A percentile compares a stretch with the other conserved stretches of the same genome.
Conservation (phyloP, 2,113 vertebrate genomes). For the Phyllostomus hastatus region DNA sequence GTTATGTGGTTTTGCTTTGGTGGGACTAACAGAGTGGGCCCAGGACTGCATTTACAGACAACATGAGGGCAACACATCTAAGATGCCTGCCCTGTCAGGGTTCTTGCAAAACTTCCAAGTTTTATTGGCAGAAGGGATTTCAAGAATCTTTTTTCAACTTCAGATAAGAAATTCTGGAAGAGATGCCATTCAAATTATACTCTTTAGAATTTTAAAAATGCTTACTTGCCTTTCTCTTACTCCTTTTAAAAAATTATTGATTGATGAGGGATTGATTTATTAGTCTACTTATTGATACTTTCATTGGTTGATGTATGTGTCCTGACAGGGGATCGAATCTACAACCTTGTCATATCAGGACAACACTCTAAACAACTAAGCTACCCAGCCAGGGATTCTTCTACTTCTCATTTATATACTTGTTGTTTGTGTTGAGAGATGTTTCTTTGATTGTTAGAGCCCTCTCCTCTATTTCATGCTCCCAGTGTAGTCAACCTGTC, state of each 20-base stretch:
- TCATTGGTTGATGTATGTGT: too few relatives aligned
- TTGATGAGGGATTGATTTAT: too few relatives aligned
- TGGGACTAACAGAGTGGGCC: background rate
- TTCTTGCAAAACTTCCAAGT: background rate
- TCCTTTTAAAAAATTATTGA: background rate
- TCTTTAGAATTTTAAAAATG: background rate
- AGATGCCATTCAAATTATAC: background rate
- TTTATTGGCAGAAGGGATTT: background rate
- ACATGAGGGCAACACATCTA: background rate
- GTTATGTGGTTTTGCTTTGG: background rate
- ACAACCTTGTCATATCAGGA: too few relatives aligned
- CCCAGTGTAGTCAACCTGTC: background rate
- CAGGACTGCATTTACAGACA: background rate
- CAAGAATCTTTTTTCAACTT: slow-evolving; percentile 1
- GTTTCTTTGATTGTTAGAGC: background rate
- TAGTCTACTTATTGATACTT: too few relatives aligned
- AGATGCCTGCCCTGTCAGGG: background rate
- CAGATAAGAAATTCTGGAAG: slow-evolving; percentile 38
- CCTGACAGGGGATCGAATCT: too few relatives aligned
- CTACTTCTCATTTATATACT: background rate
- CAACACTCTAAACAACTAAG: too few relatives aligned
- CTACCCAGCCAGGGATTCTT: too few relatives aligned
- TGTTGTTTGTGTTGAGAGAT: background rate
- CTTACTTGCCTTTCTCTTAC: background rate
- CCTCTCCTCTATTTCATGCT: background rate